Base-by-base conservation (phyloP, 2,113 vertebrate genomes). In the Pampusana beccarii region DNA sequence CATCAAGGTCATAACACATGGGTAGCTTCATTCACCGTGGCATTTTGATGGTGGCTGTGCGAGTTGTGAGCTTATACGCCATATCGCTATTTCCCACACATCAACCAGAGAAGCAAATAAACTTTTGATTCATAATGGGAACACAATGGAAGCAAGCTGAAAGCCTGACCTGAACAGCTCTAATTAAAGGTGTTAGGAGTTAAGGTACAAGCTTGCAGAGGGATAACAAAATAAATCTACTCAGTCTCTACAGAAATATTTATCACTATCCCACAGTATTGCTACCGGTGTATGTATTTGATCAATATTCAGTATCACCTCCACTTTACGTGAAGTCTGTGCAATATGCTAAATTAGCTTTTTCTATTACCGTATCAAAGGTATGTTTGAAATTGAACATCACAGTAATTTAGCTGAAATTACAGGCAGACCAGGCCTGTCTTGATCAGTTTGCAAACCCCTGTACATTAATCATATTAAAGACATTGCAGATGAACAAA, bases 1-100 rank as follows among this genome's bases (percentile, higher is more conserved):
- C 77, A 74, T 71, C 96, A 93, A 97, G 96, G 97, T 97, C 96
- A 81, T 81, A 96, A 94, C 90, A 71, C 90, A 46, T 51, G 92
- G 96, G 80, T 65, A 57, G 92, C n/a, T 95, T 93, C 94, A 80
- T 75, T 54, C 92, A 79, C 93, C 8, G 6, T 79, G 92, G 86
- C 93, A 67, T 92, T 96, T 94, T 92, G 94, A 92, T 92, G 80
- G 95, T 50, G 89, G 73, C 86, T 66, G 51, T 28, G 61, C 83
- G 71, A 74, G 79, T 56, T 64, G 61, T 25, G 91, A 92, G 83
- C 65, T 94, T 40, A 53, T 6, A 10, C 2, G 23, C 73, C 73
- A 5, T 40, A 13, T 75, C 92, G 48, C 95, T 82, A 82, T 80
- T 80, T 90, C 91, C 66, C 82, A 70, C 89, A 75, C 65, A 60